Evolutionary conservation across 2,113 vertebrate genomes (phyloP).

Genomic region (Aspidoscelis tigris): DNA sequence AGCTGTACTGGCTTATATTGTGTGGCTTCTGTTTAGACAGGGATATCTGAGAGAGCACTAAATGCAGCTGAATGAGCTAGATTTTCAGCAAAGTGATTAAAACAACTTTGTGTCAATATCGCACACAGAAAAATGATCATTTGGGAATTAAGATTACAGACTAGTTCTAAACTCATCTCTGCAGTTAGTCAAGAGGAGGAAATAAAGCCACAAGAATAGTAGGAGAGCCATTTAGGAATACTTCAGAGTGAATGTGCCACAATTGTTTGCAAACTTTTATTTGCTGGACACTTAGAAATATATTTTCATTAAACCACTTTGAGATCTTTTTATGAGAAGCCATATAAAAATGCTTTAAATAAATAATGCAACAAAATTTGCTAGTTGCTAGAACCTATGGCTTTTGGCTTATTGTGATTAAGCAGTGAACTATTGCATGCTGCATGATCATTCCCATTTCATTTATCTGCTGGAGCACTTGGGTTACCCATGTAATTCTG

Average conservation of each 20-base stretch:
- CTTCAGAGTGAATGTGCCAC: not conserved
- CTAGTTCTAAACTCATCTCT: conserved; percentile 14
- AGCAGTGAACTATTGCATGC: not conserved
- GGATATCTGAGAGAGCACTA: conserved; percentile 23
- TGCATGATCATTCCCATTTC: not conserved
- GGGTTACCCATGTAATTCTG: too few relatives aligned
- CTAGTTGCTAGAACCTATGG: too few relatives aligned
- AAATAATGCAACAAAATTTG: too few relatives aligned
- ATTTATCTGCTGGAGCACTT: not conserved
- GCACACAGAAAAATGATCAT: not conserved
- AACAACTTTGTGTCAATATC: conserved; percentile 11
- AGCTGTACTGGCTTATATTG: conserved; percentile 33
- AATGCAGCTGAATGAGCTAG: conserved; percentile 35
- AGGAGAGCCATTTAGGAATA: not conserved
- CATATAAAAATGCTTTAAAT: too few relatives aligned
- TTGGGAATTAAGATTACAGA: not conserved
- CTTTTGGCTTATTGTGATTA: too few relatives aligned
- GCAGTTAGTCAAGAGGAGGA: not conserved
- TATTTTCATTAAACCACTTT: too few relatives aligned
- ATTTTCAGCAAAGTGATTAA: conserved; percentile 56
- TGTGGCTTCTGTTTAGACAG: conserved; percentile 34
- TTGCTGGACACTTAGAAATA: not conserved
- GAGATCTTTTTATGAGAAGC: too few relatives aligned
- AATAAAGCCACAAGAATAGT: accelerated
- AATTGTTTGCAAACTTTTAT: not conserved